Conservation (phyloP, 2,888 invertebrate genomes). For the Neoitamus cyanurus region DNA sequence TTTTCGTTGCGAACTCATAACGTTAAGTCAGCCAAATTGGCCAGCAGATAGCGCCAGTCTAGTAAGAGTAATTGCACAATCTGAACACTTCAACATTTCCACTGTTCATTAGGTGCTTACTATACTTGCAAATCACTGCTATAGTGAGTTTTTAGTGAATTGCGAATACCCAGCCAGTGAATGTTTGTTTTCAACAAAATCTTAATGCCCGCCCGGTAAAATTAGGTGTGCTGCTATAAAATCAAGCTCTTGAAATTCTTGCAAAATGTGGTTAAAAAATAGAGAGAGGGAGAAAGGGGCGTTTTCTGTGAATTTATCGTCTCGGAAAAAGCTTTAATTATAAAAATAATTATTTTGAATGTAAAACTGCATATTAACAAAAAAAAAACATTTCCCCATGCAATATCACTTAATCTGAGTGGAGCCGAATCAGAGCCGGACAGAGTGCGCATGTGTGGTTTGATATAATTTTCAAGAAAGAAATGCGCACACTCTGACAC, state of each 20-base stretch:
- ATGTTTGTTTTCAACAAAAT: neutral
- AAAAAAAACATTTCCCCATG: neutral
- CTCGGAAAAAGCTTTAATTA: neutral
- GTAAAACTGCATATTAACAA: neutral
- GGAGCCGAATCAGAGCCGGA: neutral
- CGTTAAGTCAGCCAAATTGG: neutral
- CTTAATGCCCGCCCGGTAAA: neutral
- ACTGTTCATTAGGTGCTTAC: neutral
- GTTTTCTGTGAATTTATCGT: neutral
- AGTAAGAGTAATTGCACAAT: neutral
- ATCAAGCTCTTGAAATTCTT: neutral
- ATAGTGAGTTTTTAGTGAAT: neutral
- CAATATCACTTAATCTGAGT: neutral
- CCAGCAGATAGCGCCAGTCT: neutral
- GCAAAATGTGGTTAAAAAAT: neutral
- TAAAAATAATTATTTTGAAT: neutral
- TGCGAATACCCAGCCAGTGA: neutral
- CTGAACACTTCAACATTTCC: neutral
- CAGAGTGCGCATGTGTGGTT: conserved; percentile 38
- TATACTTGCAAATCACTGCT: neutral
- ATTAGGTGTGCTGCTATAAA: neutral
- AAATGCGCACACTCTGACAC: conserved; percentile 49
- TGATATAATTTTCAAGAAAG: conserved; percentile 17
- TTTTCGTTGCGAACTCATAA: neutral
- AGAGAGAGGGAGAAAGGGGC: neutral